Evolutionary conservation across 2,113 vertebrate genomes (phyloP).

Genomic region (Pelecanoides urinatrix): DNA sequence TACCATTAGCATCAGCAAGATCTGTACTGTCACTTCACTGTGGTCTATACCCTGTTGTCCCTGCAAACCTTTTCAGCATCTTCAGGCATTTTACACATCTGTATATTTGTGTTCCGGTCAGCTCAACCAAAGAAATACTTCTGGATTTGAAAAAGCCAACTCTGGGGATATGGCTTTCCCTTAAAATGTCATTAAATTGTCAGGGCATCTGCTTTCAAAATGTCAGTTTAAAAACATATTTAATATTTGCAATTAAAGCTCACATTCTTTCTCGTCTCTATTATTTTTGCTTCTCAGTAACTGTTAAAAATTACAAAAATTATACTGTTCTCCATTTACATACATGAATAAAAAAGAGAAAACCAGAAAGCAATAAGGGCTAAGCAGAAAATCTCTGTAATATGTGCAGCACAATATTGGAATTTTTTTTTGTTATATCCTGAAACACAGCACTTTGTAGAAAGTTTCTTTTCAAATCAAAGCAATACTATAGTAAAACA

Average conservation of each 20-base stretch:
- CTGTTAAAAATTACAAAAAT: slow-evolving; percentile 24
- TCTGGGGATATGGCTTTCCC: neutral
- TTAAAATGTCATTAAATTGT: neutral
- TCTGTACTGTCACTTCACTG: neutral
- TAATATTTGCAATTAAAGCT: neutral
- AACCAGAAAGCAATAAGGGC: neutral
- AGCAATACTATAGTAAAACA: slow-evolving; percentile 50
- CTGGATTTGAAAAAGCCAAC: neutral
- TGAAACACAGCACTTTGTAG: slow-evolving; percentile 28
- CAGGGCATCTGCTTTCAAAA: neutral
- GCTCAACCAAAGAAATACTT: neutral
- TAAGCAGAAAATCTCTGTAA: slow-evolving; percentile 39
- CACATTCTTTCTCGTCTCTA: neutral
- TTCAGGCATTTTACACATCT: neutral
- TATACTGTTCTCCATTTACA: neutral
- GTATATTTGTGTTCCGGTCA: neutral
- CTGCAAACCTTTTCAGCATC: slow-evolving; percentile 2
- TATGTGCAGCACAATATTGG: neutral
- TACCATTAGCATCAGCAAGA: neutral
- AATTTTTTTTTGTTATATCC: slow-evolving; percentile 8
- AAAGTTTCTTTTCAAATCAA: slow-evolving; percentile 51
- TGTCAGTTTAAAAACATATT: neutral
- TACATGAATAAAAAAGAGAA: neutral
- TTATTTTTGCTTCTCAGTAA: slow-evolving; percentile 12
- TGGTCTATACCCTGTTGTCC: neutral